Conservation (phyloP, 2,797 vertebrate genomes). For the Gambusia yucatana region DNA sequence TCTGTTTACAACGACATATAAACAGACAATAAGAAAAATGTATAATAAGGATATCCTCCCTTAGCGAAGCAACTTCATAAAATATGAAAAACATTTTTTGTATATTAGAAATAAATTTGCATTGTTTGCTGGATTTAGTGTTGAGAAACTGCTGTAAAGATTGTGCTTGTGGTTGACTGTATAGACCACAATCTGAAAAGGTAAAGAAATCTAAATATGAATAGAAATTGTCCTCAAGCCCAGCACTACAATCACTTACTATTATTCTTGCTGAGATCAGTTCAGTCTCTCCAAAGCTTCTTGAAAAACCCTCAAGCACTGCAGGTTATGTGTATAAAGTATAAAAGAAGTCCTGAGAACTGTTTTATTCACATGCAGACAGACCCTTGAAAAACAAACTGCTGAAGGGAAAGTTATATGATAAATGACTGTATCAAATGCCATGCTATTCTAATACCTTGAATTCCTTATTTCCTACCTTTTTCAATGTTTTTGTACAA, state of each 20-base stretch:
- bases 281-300: constrained; percentile 6
- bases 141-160: constrained; percentile 21
- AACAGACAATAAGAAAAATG: background rate
- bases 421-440: constrained; percentile 25
- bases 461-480: constrained; percentile 26
- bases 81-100: background rate
- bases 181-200: background rate
- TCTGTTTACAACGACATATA: background rate
- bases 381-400: constrained; percentile 10
- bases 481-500: constrained; percentile 31
- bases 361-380: constrained; percentile 19
- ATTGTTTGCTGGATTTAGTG: background rate
- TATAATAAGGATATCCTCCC: background rate
- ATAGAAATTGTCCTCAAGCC: constrained; percentile 1
- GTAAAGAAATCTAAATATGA: constrained; percentile 11
- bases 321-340: constrained; percentile 9
- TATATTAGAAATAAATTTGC: background rate
- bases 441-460: constrained; percentile 25
- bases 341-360: background rate
- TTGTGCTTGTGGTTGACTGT: constrained; percentile 4
- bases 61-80: background rate
- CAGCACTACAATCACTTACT: constrained; percentile 10
- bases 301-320: constrained; percentile 1
- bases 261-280: constrained; percentile 6
- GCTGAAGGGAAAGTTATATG: constrained; percentile 20